Conservation (phyloP, 2,888 invertebrate species). For the Eueremaeus valkanovi region DNA sequence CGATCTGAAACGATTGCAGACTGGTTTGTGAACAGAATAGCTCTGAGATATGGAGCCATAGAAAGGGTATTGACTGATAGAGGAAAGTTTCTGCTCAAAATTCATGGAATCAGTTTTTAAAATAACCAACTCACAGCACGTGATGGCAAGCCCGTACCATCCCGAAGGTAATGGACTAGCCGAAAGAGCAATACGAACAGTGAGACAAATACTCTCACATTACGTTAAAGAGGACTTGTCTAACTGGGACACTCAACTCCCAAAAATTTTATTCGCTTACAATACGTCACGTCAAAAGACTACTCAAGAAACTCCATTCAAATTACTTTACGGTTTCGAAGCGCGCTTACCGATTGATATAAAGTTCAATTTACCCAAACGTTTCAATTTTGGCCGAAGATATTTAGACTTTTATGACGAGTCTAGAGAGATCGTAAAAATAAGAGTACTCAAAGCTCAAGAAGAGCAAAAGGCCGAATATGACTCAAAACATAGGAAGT, state of each 20-base stretch:
- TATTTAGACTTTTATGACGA: not conserved
- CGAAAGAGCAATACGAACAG: slow-evolving; percentile 41
- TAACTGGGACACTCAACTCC: slow-evolving; percentile 45
- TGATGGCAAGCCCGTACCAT: not conserved
- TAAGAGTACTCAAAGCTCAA: not conserved
- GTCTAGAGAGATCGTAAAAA: not conserved
- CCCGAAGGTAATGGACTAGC: slow-evolving; percentile 19
- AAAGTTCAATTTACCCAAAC: slow-evolving; percentile 33
- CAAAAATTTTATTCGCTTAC: slow-evolving; percentile 44
- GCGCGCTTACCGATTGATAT: slow-evolving; percentile 42
- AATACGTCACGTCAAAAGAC: slow-evolving; percentile 44
- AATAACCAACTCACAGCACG: not conserved
- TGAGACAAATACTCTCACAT: slow-evolving; percentile 44
- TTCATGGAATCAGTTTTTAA: slow-evolving; percentile 39
- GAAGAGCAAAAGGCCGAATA: not conserved
- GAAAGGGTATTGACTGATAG: slow-evolving; percentile 44
- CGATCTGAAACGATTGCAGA: not conserved
- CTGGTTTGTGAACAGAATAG: slow-evolving; percentile 4
- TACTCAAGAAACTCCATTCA: slow-evolving; percentile 44
- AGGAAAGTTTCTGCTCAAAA: slow-evolving; percentile 44
- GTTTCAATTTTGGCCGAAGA: not conserved
- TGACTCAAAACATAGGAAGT: not conserved
- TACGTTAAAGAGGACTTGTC: slow-evolving; percentile 42
- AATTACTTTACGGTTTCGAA: slow-evolving; percentile 45
- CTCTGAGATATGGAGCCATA: slow-evolving; percentile 34